Base-by-base conservation (phyloP, 2,113 vertebrate genomes). In the Lagopus muta region DNA sequence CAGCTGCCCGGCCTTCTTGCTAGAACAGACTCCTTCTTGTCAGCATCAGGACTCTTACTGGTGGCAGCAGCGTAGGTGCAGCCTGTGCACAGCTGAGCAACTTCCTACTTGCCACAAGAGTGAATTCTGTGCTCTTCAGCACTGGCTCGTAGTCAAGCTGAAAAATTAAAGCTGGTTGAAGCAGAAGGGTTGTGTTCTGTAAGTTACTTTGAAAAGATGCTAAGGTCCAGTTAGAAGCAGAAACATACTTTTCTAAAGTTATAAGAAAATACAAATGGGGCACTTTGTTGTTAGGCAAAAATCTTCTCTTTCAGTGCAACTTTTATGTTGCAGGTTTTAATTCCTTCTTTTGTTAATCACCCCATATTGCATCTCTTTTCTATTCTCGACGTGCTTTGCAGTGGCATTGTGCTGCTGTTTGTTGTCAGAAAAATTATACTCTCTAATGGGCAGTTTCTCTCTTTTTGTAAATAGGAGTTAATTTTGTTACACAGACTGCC, bases 401-500 rank as follows among this genome's bases (percentile, higher is more conserved):
- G 17, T 58, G 54, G 48, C 22, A 45, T 69, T 64, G 40, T 50
- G 54, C 38, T 76, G 36, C 69, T 82, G 62, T 62, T 77, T 91
- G 34, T 78, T 83, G 8, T 54, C 81, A 83, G 65, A 93, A 86
- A 78, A 87, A 73, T 20, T 12, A 3, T 42, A 14, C 57, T 91
- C 87, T 40, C 17, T 50, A 72, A 55, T 47, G 67, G 32, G 42
- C 28, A 45, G 20, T 86, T 93, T 86, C 50, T 82, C 36, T 81
- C 38, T 32, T 90, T 90, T 90, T 84, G n/a, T 81, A 82, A 90
- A 24, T 52, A 81, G 82, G 38, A 94, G 76, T 58, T 94, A 90
- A 94, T 95, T 93, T 89, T 88, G 54, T 96, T 94, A 93, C 16
- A 62, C 69, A 92, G 86, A 24, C 94, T 93, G 86, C 70, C 66